Base-by-base conservation (phyloP, 2,113 vertebrate species). In the Carlito syrichta region DNA sequence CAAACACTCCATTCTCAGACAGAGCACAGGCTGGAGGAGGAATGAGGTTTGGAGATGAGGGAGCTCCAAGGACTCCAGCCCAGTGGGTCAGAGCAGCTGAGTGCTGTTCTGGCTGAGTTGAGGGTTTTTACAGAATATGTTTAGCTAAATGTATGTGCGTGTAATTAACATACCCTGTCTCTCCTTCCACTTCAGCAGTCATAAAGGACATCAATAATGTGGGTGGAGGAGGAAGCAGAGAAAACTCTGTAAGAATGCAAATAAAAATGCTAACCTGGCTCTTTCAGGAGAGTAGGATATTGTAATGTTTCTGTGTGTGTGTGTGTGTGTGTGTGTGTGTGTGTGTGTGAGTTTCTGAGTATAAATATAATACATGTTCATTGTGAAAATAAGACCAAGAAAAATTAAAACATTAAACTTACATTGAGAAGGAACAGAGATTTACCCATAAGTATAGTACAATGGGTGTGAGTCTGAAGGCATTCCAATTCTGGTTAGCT, bases 351-450 rank as follows among this genome's bases (percentile, higher is more conserved):
- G n/a, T 86, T n/a, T 83, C 45, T 56, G n/a, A 83, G 22, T 50
- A 58, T 48, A 45, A 56, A 89, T 73, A 87, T 48, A 95, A 25
- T 13, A 50, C 19, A 20, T 45, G n/a, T 38, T 63, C 79, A 23
- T 43, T 77, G 10, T 84, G 45, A 95, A 91, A 81, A 69, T 77
- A 79, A 96, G 48, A 86, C 62, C 11, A 92, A 40, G 52, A 89
- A 86, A 78, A 11, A 66, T 56, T 68, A 84, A 82, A 62, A 62
- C 43, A 30, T 32, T 92, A 35, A 40, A 56, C 74, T 71, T 68
- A 5, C 63, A 14, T 76, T 50, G 86, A 91, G 74, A 35, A 45
- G 83, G 52, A 76, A 8, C 69, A 35, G n/a, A 56, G 5, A 3
- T 6, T 78, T 27, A 45, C 68, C 60, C 8, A 2, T 68, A 92